Percentiles rank a stretch among this genome's conserved stretches.
Evolutionary conservation across 2,113 vertebrate species (phyloP).

Genomic region (Telmatochromis sp.): DNA sequence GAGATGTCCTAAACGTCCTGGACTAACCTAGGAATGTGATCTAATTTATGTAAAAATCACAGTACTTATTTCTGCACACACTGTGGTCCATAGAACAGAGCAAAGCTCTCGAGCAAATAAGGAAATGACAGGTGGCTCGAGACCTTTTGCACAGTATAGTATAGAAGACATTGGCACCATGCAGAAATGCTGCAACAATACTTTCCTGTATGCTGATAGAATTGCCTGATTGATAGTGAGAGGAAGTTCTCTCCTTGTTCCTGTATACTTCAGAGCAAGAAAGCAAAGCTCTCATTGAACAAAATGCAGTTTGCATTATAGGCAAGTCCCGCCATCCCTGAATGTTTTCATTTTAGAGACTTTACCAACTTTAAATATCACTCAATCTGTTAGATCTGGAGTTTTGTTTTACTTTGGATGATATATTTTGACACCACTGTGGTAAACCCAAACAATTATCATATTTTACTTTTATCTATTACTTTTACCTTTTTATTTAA

Average conservation of each 20-base stretch:
- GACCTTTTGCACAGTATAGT: neutral
- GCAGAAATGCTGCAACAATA: neutral
- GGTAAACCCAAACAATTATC: neutral
- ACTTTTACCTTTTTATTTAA: neutral
- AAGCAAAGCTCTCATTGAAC: neutral
- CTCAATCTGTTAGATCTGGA: neutral
- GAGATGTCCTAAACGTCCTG: neutral
- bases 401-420: neutral
- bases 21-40: neutral
- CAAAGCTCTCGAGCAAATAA: neutral
- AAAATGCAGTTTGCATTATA: neutral
- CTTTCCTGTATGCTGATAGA: conserved; percentile 19
- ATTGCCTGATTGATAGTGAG: conserved; percentile 49
- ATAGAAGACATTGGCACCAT: neutral
- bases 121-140: neutral
- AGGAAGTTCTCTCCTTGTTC: conserved; percentile 47
- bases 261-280: conserved; percentile 4
- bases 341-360: neutral
- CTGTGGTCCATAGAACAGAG: neutral
- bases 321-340: neutral
- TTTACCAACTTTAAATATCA: neutral
- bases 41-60: neutral
- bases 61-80: neutral
- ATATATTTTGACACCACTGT: neutral
- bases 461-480: neutral